phyloP scores from a whole-genome alignment of 1,140 invertebrate species.

The Brachystomella parvula region DNA sequence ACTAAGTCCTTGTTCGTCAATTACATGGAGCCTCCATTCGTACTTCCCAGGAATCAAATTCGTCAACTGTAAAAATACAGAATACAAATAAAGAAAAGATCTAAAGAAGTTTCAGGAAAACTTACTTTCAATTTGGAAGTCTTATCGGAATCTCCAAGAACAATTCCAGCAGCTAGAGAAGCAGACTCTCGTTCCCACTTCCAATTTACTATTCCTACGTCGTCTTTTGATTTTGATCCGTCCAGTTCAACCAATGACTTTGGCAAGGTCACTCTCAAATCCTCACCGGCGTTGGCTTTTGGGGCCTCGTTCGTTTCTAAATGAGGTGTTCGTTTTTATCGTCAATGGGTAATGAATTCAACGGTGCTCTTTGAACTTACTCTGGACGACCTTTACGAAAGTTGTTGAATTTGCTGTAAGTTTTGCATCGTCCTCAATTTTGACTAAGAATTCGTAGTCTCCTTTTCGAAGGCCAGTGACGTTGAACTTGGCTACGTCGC shows the following conservation, averaged over 20 bases:
- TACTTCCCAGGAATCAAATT: slow-evolving; percentile 79
- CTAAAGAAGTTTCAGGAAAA: slow-evolving; percentile 17
- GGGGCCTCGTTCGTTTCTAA: slow-evolving; percentile 80
- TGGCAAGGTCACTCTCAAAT: slow-evolving; percentile 67
- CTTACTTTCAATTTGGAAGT: slow-evolving; percentile 67
- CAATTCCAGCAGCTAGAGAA: slow-evolving; percentile 73
- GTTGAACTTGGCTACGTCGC: slow-evolving; percentile 48
- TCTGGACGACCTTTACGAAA: slow-evolving; percentile 76
- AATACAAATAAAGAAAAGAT: slow-evolving; percentile 12
- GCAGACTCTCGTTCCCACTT: slow-evolving; percentile 70
- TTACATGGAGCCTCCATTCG: slow-evolving; percentile 77
- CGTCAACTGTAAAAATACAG: slow-evolving; percentile 54
- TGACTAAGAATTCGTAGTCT: slow-evolving; percentile 71
- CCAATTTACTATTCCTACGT: slow-evolving; percentile 76
- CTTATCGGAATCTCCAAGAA: slow-evolving; percentile 64
- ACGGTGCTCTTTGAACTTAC: slow-evolving; percentile 50
- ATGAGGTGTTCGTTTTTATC: too few relatives aligned
- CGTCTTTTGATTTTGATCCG: slow-evolving; percentile 76
- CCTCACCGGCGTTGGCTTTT: slow-evolving; percentile 76
- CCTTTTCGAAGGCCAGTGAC: slow-evolving; percentile 73
- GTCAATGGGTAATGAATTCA: slow-evolving; percentile 32
- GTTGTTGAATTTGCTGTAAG: slow-evolving; percentile 65
- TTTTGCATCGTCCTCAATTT: slow-evolving; percentile 72
- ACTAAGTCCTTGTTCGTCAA: slow-evolving; percentile 75
- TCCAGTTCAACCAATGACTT: slow-evolving; percentile 65